These are phyloP conservation scores for Dermolepida albohirtum DNA, from an alignment of 2,888 invertebrate genomes.

Conservation along the genomic window DNA sequence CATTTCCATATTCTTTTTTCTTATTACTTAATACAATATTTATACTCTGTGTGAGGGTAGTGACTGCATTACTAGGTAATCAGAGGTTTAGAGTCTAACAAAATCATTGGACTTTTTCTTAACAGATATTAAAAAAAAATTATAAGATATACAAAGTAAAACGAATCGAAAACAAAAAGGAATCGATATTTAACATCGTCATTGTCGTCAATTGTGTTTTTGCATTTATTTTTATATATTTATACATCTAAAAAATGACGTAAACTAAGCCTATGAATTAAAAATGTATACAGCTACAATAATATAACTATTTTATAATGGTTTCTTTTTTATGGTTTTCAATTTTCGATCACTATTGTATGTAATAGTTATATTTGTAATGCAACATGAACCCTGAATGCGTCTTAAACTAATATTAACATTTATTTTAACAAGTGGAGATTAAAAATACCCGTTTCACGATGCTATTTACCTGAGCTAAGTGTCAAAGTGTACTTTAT, in stretches of 20 bases:
- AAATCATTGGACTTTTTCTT: slow-evolving; percentile 53
- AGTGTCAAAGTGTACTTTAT: slow-evolving; percentile 40
- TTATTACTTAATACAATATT: slow-evolving; percentile 28
- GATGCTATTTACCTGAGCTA: slow-evolving; percentile 44
- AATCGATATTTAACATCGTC: slow-evolving; percentile 15
- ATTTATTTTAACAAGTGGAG: slow-evolving; percentile 44
- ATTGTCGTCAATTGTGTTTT: slow-evolving; percentile 20
- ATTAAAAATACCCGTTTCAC: slow-evolving; percentile 46
- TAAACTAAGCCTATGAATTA: slow-evolving; percentile 24
- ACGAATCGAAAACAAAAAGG: slow-evolving; percentile 16
- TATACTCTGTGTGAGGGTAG: slow-evolving; percentile 37
- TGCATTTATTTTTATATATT: slow-evolving; percentile 6
- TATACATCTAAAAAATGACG: slow-evolving; percentile 24
- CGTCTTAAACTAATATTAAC: slow-evolving; percentile 49
- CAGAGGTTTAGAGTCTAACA: slow-evolving; percentile 55
- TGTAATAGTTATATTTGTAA: slow-evolving; percentile 41
- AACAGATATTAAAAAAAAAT: slow-evolving; percentile 43
- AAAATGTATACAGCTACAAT: slow-evolving; percentile 46
- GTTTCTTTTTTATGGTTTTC: slow-evolving; percentile 35
- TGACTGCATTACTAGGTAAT: slow-evolving; percentile 46
- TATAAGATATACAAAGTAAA: slow-evolving; percentile 33
- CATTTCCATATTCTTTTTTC: slow-evolving; percentile 4
- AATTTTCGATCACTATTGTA: slow-evolving; percentile 30
- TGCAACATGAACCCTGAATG: slow-evolving; percentile 56
- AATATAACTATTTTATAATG: slow-evolving; percentile 45